Evolutionary conservation across 2,113 vertebrate species (phyloP).

Genomic region (Neotoma lepida): DNA sequence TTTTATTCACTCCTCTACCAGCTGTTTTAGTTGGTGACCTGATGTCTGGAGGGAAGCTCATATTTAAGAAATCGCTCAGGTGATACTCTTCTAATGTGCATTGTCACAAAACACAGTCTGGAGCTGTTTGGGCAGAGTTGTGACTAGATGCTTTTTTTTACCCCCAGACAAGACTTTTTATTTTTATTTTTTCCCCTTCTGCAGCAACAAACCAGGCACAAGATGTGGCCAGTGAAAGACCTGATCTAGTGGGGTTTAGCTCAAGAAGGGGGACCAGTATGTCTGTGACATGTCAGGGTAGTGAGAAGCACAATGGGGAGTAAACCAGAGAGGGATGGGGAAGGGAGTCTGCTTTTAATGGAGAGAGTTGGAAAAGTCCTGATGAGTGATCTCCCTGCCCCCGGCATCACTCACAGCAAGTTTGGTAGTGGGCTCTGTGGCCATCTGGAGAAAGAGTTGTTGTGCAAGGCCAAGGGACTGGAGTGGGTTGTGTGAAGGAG

Average conservation of each 20-base stretch:
- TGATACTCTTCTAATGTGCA: neutral
- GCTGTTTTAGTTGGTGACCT: neutral
- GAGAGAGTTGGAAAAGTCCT: neutral
- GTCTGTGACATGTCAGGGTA: neutral
- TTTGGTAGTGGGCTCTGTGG: neutral
- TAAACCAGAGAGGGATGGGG: neutral
- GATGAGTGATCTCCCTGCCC: neutral
- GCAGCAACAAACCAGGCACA: neutral
- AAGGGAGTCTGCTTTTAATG: neutral
- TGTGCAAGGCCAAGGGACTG: neutral
- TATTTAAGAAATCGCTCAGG: neutral
- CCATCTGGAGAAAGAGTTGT: neutral
- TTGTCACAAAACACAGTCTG: neutral
- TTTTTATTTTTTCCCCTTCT: too few species aligned
- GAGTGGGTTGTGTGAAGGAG: neutral
- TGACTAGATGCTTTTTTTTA: neutral
- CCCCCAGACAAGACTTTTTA: neutral
- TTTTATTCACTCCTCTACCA: neutral
- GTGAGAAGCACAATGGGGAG: neutral
- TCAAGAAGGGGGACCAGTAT: neutral
- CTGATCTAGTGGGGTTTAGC: neutral
- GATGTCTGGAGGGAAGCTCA: neutral
- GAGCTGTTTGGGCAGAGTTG: neutral
- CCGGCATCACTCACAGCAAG: neutral
- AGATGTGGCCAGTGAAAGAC: neutral